Evolutionary conservation across 2,113 vertebrate genomes (phyloP).

Genomic region (Hypocryptadius cinnamomeus): DNA sequence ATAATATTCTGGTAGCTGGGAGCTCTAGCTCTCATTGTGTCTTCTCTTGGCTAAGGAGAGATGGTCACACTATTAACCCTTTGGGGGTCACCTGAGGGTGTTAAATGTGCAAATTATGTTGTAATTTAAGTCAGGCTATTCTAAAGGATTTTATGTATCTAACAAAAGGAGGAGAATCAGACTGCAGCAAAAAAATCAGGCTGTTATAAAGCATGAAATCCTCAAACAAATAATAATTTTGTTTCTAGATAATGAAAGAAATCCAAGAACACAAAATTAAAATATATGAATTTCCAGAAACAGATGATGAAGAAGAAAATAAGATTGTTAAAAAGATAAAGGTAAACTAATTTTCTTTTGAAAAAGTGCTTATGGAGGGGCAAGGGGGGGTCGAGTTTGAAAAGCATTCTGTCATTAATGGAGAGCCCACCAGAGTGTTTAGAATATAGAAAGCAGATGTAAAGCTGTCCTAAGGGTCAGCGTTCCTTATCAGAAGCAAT

Average conservation of each 20-base stretch:
- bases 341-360: constrained; percentile 62
- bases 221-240: background rate
- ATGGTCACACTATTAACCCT: background rate
- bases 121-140: background rate
- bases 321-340: constrained; percentile 97
- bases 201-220: background rate
- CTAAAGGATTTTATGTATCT: background rate
- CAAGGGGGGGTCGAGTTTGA: background rate
- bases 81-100: background rate
- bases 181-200: background rate
- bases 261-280: constrained; percentile 99
- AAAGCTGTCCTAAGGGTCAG: background rate
- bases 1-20: background rate
- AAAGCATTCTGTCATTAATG: background rate
- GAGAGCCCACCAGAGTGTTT: background rate
- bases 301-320: constrained; percentile 96
- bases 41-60: background rate
- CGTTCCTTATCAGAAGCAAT: background rate
- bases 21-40: background rate
- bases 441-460: background rate
- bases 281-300: constrained; percentile 99
- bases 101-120: background rate
- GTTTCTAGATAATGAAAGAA: constrained; percentile 93
- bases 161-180: background rate
- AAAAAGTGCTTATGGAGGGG: background rate